Conservation (phyloP, 2,888 invertebrate genomes). For the Thereva nobilitata region DNA sequence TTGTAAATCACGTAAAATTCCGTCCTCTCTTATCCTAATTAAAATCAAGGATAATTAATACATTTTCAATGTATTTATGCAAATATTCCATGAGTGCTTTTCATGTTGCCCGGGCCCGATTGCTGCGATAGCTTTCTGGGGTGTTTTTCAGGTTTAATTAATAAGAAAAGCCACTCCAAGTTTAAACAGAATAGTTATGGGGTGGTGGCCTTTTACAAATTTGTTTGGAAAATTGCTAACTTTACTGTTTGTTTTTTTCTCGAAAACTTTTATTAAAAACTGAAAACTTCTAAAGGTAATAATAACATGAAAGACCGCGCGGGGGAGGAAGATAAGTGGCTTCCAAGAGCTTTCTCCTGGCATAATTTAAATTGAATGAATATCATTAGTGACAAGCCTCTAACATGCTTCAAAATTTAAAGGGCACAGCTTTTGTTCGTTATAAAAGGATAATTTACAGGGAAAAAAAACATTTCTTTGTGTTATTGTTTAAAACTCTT, state of each 20-base stretch:
- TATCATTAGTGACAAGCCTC: no score
- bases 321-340: no score
- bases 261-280: no score
- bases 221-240: slow-evolving; percentile 10
- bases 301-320: no score
- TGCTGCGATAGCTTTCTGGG: neutral
- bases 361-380: no score
- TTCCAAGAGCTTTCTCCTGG: no score
- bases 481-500: no score
- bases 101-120: neutral
- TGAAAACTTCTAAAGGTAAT: no score
- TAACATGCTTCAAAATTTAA: no score
- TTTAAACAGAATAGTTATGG: neutral
- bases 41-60: slow-evolving; percentile 32
- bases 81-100: slow-evolving; percentile 25
- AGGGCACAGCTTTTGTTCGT: no score
- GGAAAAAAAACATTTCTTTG: no score
- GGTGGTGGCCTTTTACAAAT: slow-evolving; percentile 13
- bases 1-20: slow-evolving; percentile 31
- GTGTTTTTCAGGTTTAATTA: slow-evolving; percentile 12
- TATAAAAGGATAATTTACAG: no score
- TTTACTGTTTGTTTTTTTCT: neutral
- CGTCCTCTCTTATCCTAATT: slow-evolving; percentile 27
- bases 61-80: slow-evolving; percentile 32
- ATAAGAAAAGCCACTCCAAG: slow-evolving; percentile 13